Conservation (phyloP, 1,140 invertebrate genomes). For the Drosophila arizonae region DNA sequence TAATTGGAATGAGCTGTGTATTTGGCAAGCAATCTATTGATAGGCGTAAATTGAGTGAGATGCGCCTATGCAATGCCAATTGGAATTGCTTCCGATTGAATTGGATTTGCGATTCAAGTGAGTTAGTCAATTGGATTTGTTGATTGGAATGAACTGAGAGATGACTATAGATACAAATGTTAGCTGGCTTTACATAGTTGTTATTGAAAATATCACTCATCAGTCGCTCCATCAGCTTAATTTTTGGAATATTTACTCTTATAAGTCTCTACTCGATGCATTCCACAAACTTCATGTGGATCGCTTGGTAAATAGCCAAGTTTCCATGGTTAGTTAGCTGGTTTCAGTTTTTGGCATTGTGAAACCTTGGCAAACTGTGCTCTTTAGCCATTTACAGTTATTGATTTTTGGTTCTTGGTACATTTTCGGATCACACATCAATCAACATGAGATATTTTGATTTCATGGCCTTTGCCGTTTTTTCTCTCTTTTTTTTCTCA, state of each 20-base stretch:
- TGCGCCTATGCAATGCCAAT: background rate
- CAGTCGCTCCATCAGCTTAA: too few species aligned
- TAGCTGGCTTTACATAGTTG: background rate
- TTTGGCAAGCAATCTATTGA: background rate
- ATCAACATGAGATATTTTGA: constrained; percentile 5
- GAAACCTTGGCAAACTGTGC: background rate
- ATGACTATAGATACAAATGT: background rate
- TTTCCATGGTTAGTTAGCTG: background rate
- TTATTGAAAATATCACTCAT: too few species aligned
- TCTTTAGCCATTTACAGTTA: constrained; percentile 27
- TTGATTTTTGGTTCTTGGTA: constrained; percentile 15
- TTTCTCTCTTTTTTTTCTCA: constrained; percentile 6
- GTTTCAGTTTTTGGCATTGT: background rate
- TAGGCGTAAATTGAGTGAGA: background rate
- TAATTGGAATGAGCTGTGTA: background rate
- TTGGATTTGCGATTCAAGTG: too few species aligned
- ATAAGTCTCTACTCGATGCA: too few species aligned
- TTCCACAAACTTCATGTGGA: too few species aligned
- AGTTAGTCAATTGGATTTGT: too few species aligned
- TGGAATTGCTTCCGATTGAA: background rate
- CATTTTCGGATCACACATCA: constrained; percentile 16
- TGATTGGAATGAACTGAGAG: too few species aligned
- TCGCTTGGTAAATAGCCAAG: background rate
- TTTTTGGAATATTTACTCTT: too few species aligned
- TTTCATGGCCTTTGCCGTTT: constrained; percentile 29